Base-by-base conservation (phyloP, 2,113 vertebrate species). In the Pseudorectes ferrugineus region DNA sequence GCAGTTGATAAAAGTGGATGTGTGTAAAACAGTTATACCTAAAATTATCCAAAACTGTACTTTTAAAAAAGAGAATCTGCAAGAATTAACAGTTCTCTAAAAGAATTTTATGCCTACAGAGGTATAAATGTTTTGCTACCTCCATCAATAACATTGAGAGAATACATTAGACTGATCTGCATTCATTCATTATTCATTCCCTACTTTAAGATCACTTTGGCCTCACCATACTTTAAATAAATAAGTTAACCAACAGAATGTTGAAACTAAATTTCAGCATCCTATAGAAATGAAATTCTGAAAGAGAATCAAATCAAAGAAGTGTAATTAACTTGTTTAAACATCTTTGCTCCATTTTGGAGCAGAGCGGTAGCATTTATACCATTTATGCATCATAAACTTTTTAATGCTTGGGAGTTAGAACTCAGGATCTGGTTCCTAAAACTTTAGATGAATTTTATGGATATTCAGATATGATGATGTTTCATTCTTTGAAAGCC, bases 161-260 rank as follows among this genome's bases (percentile, higher is more conserved):
- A 13, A 75, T 33, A 51, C 29, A 54, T 63, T n/a, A 51, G 10
- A 65, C 14, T 54, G 26, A 65, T 73, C 11, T 67, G 2, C 9
- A 33, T 75, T 79, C 23, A 16, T 75, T 92, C 4, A 36, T 78
- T 82, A 51, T 72, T 88, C 26, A 43, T 85, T 66, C 45, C 10
- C 10, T 59, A 38, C 22, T 65, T 85, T 35, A 68, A 58, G 61
- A n/a, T 67, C 11, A 38, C 22, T 0, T 0, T 67, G n/a, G 24
- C 71, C 49, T 51, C 49, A 40, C 19, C 8, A n/a, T 48, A 33
- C 48, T 87, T 66, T 66, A 62, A 54, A 71, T 23, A 2, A 76
- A 5, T 33, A 68, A 29, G 2, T 65, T 81, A 87, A 42, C 7
- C 51, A 70, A 49, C 21, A 54, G 7, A 45, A 58, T 22, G 5